Conservation (phyloP, 2,113 vertebrate genomes). For the Corythaeola cristata region DNA sequence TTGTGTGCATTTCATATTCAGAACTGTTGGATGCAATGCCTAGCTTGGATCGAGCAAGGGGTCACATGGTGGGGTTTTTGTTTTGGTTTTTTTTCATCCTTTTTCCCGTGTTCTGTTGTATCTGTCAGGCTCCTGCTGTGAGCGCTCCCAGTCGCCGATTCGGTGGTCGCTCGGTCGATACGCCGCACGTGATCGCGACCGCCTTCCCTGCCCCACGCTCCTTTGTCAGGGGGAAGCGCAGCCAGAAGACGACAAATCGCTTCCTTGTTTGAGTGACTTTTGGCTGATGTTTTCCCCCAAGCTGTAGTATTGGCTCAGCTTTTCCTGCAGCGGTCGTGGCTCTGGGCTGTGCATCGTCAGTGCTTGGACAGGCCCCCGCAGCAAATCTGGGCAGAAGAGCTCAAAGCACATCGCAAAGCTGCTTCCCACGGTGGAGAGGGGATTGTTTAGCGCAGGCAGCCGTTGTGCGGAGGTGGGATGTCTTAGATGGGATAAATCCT, state of each 20-base stretch:
- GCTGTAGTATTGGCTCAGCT: not conserved
- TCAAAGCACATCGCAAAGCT: not conserved
- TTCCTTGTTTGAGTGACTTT: slow-evolving; percentile 64
- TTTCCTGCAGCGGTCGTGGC: not conserved
- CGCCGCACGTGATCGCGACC: rapidly evolving
- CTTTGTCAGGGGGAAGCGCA: not conserved
- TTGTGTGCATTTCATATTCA: slow-evolving; percentile 30
- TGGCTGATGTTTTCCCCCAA: slow-evolving; percentile 31
- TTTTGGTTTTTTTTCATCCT: not conserved
- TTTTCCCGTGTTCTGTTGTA: not conserved
- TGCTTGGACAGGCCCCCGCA: not conserved
- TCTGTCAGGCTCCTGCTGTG: slow-evolving; percentile 16
- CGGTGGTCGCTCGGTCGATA: not conserved
- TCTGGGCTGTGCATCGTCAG: not conserved
- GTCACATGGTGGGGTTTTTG: not conserved
- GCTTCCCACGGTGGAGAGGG: not conserved
- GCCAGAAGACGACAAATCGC: slow-evolving; percentile 54
- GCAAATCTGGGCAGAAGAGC: not conserved
- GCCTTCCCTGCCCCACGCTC: not conserved
- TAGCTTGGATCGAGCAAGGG: not conserved
- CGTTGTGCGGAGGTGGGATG: not conserved
- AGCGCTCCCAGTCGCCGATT: not conserved
- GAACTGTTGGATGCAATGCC: slow-evolving; percentile 8
- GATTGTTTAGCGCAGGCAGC: not conserved
- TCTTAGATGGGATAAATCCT: not conserved